These are phyloP conservation scores for Chelonus formosanus DNA, from an alignment of 2,888 invertebrate species.

Conservation along the genomic window DNA sequence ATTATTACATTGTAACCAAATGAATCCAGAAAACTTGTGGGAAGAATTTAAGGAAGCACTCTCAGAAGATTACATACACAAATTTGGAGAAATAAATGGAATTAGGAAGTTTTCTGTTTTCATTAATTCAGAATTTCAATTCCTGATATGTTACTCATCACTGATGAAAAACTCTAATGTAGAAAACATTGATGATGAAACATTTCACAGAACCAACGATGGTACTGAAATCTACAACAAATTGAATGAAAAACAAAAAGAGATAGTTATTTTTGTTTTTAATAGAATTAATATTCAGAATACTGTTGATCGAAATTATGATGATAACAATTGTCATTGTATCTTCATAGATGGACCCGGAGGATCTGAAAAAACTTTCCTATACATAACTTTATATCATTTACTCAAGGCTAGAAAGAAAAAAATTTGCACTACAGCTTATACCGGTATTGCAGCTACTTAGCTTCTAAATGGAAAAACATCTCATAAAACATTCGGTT, in stretches of 20 bases:
- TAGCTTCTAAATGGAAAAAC: too few relatives aligned
- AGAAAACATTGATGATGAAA: too few relatives aligned
- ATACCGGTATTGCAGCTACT: too few relatives aligned
- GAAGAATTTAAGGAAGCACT: constrained; percentile 35
- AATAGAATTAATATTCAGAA: constrained; percentile 5
- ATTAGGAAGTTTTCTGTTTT: neutral
- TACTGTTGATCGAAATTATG: neutral
- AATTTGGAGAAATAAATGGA: neutral
- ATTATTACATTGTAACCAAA: constrained; percentile 39
- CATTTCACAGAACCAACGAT: too few relatives aligned
- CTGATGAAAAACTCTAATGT: neutral
- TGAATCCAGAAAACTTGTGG: constrained; percentile 43
- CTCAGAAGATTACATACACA: constrained; percentile 34
- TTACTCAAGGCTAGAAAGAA: constrained; percentile 36
- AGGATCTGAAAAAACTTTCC: too few relatives aligned
- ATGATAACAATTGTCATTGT: neutral
- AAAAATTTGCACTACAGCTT: constrained; percentile 34
- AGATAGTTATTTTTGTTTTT: constrained; percentile 25
- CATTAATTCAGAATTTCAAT: neutral
- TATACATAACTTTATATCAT: constrained; percentile 43
- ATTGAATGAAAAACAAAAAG: too few relatives aligned
- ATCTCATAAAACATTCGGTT: too few relatives aligned
- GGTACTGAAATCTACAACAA: too few relatives aligned
- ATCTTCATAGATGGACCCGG: neutral
- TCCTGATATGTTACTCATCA: neutral